Base-by-base conservation (phyloP, 2,797 vertebrate species). In the Sylvilagus floridanus region DNA sequence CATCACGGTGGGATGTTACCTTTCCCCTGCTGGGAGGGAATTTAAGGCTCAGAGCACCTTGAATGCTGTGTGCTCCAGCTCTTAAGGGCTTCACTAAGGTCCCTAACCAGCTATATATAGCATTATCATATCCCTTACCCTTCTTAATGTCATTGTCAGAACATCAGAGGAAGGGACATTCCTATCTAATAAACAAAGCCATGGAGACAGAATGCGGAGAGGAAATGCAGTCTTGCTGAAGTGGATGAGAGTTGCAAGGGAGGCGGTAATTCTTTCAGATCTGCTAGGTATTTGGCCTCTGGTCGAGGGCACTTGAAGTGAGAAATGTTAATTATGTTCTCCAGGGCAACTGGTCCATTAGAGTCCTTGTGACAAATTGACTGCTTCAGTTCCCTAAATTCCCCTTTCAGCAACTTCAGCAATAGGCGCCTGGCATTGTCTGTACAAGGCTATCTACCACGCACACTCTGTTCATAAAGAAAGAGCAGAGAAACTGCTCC, bases 291-390 rank as follows among this genome's bases (percentile, higher is more conserved):
- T 66, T 76, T 19, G 52, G 37, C 37, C 52, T 65, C 30, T 30
- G 21, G 6, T 68, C 13, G 42, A 91, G 71, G 71, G 72, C 72
- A 72, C 84, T 79, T 35, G 17, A 85, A 76, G n/a, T 37, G 35
- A 94, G 77, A 95, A 68, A 35, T 35, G 76, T 26, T 75, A 66
- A 88, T 95, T 90, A 66, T 60, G 42, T 88, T 95, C 78, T 93
- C 81, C 81, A 88, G 42, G 32, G 65, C 50, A 92, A 88, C 22
- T 32, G 84, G 54, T 24, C 37, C 47, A 28, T 78, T 88, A 73
- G 30, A 90, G 16, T 32, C 30, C 76, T 89, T 91, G 32, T 57
- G 57, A 68, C 35, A 88, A 54, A 91, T 13, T 30, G 52, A 82
- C 3, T 10, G 12, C 72, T 73, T 83, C 21, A 63, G 47, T 92